Evolutionary conservation across 2,888 invertebrate genomes (phyloP).

Genomic region (Pammene fasciana): DNA sequence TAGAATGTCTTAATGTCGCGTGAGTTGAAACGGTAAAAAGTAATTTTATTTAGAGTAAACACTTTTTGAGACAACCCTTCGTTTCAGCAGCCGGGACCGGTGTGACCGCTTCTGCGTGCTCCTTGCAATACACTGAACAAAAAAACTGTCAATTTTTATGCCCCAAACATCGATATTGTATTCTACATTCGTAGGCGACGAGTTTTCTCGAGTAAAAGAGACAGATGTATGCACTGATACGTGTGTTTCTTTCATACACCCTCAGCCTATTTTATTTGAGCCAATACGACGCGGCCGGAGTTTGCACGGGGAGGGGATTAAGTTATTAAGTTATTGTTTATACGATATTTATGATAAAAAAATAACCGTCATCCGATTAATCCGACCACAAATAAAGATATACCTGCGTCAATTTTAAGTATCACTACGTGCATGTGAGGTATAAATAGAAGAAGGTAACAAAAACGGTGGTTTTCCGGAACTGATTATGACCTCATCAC

Average conservation of each 20-base stretch:
- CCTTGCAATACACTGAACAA: slow-evolving; percentile 80
- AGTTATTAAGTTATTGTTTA: slow-evolving; percentile 83
- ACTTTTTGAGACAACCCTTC: slow-evolving; percentile 71
- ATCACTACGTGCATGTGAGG: neutral
- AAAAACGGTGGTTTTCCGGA: neutral
- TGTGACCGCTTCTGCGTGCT: slow-evolving; percentile 59
- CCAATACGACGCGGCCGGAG: slow-evolving; percentile 70
- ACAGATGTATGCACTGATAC: slow-evolving; percentile 56
- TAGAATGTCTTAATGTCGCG: slow-evolving; percentile 9
- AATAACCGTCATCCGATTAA: slow-evolving; percentile 62
- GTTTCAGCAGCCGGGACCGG: slow-evolving; percentile 52
- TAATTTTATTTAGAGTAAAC: slow-evolving; percentile 53
- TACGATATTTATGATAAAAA: slow-evolving; percentile 79
- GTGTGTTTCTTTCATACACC: slow-evolving; percentile 66
- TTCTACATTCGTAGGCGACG: slow-evolving; percentile 79
- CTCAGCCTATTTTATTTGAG: slow-evolving; percentile 78
- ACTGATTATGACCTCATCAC: neutral
- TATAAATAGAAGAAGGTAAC: neutral
- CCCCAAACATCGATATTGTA: slow-evolving; percentile 81
- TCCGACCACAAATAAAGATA: neutral
- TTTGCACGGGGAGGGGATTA: slow-evolving; percentile 75
- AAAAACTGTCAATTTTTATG: slow-evolving; percentile 84
- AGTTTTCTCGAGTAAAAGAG: slow-evolving; percentile 69
- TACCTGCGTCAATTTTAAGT: neutral
- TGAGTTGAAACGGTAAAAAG: slow-evolving; percentile 23